Evolutionary conservation across 92 coral and sea anemone species (phyloP), one percentile per base, ranked within the genome.

Genomic region (Bergia puertoricense): DNA sequence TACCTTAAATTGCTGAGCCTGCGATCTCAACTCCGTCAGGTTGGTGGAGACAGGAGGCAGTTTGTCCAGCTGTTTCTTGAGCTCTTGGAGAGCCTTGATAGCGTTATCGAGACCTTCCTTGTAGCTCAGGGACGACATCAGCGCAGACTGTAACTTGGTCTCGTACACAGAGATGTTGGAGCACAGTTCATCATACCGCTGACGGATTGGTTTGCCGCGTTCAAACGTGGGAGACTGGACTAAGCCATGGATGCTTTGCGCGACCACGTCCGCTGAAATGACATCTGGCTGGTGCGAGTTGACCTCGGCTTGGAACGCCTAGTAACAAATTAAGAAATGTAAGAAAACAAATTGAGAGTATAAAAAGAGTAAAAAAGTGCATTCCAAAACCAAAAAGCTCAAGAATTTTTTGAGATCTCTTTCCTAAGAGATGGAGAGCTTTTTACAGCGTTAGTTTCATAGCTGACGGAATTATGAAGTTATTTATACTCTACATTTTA

Each of bases 1-100:
- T 91, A 97, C 99, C 97, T 97, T 97, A 65, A 94, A 95, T 86
- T 94, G 98, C 74, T 93, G 99, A 10, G 98, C 96, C 86, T 97
- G 96, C 79, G 91, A 80, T 74, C 96, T 90, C 48, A 94, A 91
- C 67, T 95, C 98, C 79, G 90, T 83, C 71, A 97, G 91, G 74
- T 92, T 93, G 85, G 95, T 93, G 68, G 96, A 93, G 68, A 97
- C 98, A 22, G 94, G 96, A 48, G 97, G 89, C 4, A 95, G 90
- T 76, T 94, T 96, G 71, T 95, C 97, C 75, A 97, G 82, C 50
- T 92, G 94, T 93, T 93, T 95, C 91, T 93, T 95, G 62, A 95
- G 85, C 39, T 97, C 99, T 45, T 88, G 94, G 69, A 97, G 90
- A 69, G 94, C 90, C 86, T 91, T 93, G 65, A 95, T 90, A 23